Percentiles rank a stretch among this genome's conserved stretches.
These are phyloP conservation scores for Danio kyathit DNA, from an alignment of 2,797 vertebrate genomes.

Conservation along the genomic window DNA sequence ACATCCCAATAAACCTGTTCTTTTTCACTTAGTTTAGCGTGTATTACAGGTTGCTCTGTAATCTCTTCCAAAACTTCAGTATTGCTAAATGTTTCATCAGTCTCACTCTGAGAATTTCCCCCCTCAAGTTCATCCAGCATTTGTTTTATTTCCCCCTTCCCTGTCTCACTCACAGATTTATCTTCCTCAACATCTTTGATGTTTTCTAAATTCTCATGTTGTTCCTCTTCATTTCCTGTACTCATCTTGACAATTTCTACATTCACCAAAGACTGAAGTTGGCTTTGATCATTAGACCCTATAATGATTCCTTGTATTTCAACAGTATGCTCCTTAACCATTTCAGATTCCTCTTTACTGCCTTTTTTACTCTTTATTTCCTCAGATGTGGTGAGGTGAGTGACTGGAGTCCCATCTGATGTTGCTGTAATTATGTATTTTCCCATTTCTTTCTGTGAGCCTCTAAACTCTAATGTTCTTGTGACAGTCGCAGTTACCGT, in stretches of 20 bases:
- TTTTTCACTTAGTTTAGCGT: constrained; percentile 68
- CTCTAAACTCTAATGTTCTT: constrained; percentile 24
- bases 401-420: constrained; percentile 24
- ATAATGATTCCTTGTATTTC: constrained; percentile 26
- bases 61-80: not conserved
- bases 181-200: constrained; percentile 14
- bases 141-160: constrained; percentile 31
- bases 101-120: constrained; percentile 45
- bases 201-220: constrained; percentile 10
- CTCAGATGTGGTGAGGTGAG: constrained; percentile 17
- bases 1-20: constrained; percentile 75
- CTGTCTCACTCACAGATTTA: not conserved
- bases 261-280: constrained; percentile 47
- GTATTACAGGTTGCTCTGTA: constrained; percentile 61
- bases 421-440: constrained; percentile 26
- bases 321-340: constrained; percentile 2
- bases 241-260: constrained; percentile 64
- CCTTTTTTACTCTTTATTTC: constrained; percentile 24
- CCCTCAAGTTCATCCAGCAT: constrained; percentile 51
- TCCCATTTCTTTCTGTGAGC: constrained; percentile 34
- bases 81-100: constrained; percentile 22
- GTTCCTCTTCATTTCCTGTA: constrained; percentile 55
- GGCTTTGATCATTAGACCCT: constrained; percentile 23
- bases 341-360: constrained; percentile 17
- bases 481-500: constrained; percentile 14